Conservation (phyloP, 2,113 vertebrate species). For the Triplophysa tibetana region DNA sequence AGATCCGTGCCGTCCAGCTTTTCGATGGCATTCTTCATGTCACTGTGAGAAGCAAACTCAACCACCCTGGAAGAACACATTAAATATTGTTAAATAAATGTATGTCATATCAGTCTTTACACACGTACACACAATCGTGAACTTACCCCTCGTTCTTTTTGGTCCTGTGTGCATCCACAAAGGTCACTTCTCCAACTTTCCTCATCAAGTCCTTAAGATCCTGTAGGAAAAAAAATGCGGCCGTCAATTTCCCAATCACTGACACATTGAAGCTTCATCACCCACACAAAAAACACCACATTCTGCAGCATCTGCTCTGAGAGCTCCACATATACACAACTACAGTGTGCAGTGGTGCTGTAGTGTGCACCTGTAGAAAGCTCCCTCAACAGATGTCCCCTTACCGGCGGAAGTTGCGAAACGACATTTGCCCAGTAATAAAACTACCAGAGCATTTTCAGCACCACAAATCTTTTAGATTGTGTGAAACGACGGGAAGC, state of each 20-base stretch:
- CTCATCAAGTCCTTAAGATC: conserved; percentile 95
- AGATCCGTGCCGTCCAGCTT: conserved; percentile 89
- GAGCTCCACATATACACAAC: not conserved
- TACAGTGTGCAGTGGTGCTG: conserved; percentile 25
- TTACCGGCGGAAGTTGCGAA: conserved; percentile 7
- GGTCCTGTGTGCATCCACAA: conserved; percentile 91
- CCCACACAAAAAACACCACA: conserved; percentile 32
- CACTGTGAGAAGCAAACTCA: conserved; percentile 88
- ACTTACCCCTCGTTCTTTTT: conserved; percentile 90
- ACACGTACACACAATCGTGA: not conserved
- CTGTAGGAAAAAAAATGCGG: conserved; percentile 68
- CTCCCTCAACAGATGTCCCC: conserved; percentile 33
- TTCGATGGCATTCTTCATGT: conserved; percentile 90
- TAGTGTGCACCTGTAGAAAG: conserved; percentile 27
- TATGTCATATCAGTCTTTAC: not conserved
- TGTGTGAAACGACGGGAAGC: not conserved
- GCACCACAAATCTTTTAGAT: not conserved
- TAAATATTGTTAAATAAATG: not conserved
- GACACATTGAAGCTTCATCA: conserved; percentile 16
- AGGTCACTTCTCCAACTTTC: conserved; percentile 91
- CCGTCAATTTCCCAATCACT: not conserved
- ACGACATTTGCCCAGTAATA: conserved; percentile 4
- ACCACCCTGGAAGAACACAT: conserved; percentile 76
- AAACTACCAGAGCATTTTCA: conserved; percentile 16
- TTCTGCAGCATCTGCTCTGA: conserved; percentile 28